Percentiles rank a stretch among this genome's conserved stretches.
phyloP scores from a whole-genome alignment of 2,888 invertebrate genomes.

The Galerucella nymphaeae region DNA sequence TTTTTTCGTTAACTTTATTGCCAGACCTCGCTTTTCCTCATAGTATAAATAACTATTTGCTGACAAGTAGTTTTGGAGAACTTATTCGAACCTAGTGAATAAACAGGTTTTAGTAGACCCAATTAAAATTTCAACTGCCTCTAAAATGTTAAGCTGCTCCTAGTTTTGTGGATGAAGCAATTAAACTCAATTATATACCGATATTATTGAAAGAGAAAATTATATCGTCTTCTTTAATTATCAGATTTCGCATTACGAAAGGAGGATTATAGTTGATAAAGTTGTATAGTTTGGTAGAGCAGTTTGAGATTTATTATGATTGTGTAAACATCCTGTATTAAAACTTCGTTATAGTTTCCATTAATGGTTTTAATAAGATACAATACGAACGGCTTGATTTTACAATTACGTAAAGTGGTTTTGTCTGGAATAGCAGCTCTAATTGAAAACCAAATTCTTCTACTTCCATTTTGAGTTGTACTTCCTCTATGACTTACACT shows the following conservation, averaged over 20 bases:
- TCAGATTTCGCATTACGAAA: neutral
- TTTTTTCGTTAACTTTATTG: too few relatives aligned
- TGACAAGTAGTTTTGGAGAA: neutral
- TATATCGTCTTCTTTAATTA: neutral
- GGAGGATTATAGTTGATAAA: conserved; percentile 2
- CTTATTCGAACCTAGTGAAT: neutral
- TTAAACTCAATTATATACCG: neutral
- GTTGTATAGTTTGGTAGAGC: neutral
- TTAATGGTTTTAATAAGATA: neutral
- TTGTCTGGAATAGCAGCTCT: too few relatives aligned
- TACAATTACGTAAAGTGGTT: neutral
- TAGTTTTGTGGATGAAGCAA: neutral
- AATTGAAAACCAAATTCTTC: too few relatives aligned
- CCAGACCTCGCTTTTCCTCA: too few relatives aligned
- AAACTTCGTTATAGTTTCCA: neutral
- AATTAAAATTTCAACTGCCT: neutral
- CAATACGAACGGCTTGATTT: neutral
- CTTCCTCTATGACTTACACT: too few relatives aligned
- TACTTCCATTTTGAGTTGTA: neutral
- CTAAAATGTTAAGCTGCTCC: conserved; percentile 1
- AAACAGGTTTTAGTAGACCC: conserved; percentile 2
- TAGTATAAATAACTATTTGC: too few relatives aligned
- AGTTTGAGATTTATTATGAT: conserved; percentile 2
- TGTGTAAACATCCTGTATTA: neutral
- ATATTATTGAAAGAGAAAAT: conserved; percentile 10